These are phyloP conservation scores for Sylvicapra grimmia DNA, from an alignment of 2,113 vertebrate genomes.

Conservation along the genomic window DNA sequence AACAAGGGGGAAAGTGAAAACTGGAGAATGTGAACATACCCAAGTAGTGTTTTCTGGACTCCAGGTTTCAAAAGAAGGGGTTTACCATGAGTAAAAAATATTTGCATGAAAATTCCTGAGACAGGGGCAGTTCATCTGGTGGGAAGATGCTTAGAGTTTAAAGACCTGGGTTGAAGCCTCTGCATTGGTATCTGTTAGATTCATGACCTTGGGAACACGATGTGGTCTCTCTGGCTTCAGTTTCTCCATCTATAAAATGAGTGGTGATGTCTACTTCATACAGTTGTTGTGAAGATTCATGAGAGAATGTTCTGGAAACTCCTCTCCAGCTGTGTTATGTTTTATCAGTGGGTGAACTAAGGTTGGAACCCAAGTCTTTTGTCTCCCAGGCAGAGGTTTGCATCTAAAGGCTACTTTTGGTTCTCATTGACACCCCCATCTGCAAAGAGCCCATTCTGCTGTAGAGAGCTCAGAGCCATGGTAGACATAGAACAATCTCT, in stretches of 20 bases:
- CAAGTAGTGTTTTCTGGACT: background rate
- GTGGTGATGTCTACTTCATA: background rate
- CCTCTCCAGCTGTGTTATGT: accelerated
- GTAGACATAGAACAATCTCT: background rate
- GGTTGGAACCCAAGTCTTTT: background rate
- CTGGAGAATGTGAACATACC: background rate
- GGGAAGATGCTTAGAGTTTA: background rate
- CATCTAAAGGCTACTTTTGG: background rate
- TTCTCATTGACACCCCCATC: background rate
- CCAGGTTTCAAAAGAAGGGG: background rate
- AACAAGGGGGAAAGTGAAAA: background rate
- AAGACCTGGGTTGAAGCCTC: background rate
- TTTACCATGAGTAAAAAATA: background rate
- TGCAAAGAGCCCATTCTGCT: background rate
- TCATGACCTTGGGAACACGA: background rate
- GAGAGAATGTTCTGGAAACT: background rate
- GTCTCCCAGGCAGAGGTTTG: background rate
- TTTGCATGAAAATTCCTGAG: background rate
- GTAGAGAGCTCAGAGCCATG: background rate
- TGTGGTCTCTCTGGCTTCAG: background rate
- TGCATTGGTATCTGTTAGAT: background rate
- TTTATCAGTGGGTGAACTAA: background rate
- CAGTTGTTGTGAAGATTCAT: background rate
- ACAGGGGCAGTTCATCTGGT: background rate
- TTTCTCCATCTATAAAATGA: background rate